These are phyloP conservation scores for Anthophora plumipes DNA, from an alignment of 2,888 invertebrate species.

Conservation along the genomic window DNA sequence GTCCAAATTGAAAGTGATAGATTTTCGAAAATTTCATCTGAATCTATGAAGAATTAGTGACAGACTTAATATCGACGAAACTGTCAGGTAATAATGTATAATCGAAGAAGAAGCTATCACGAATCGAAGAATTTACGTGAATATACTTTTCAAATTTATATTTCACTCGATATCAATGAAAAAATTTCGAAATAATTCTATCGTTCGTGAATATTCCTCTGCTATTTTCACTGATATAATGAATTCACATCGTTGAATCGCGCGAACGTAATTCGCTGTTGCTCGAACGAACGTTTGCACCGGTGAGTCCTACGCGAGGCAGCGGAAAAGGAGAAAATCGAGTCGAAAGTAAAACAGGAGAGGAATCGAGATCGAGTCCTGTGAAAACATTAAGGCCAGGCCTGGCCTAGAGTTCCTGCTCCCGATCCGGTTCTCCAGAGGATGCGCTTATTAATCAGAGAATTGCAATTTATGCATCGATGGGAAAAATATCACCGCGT, in stretches of 20 bases:
- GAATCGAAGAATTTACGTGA: no score
- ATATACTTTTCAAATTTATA: no score
- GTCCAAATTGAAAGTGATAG: no score
- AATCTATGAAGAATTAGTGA: no score
- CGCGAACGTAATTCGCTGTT: background rate
- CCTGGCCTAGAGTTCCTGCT: constrained; percentile 29
- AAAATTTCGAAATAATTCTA: no score
- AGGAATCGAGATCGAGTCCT: constrained; percentile 44
- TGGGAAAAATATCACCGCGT: constrained; percentile 9
- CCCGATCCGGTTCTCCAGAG: constrained; percentile 48
- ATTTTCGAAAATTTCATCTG: no score
- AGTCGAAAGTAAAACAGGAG: constrained; percentile 17
- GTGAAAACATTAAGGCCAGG: constrained; percentile 41
- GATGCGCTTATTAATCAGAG: constrained; percentile 43
- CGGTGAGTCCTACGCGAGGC: background rate
- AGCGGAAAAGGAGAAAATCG: constrained; percentile 10
- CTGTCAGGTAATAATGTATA: no score
- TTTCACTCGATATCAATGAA: no score
- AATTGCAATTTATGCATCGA: constrained; percentile 10
- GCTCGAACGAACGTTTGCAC: constrained; percentile 9
- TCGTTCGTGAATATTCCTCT: background rate
- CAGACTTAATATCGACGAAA: no score
- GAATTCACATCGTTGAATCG: background rate
- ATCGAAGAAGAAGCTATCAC: no score
- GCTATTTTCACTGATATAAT: background rate